Conservation (phyloP, 2,888 invertebrate species). For the Nymphalis polychloros region DNA sequence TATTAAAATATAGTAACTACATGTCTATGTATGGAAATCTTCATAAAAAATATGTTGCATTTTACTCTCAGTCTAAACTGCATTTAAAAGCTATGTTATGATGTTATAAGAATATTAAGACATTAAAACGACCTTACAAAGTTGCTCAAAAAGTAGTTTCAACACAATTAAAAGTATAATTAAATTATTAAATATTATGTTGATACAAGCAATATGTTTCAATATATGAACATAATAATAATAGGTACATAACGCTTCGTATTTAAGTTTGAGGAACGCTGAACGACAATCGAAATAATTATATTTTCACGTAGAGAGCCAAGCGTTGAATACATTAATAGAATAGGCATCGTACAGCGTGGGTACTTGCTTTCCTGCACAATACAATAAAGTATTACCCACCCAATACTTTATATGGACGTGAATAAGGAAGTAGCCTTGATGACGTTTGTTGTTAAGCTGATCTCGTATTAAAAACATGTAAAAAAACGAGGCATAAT, state of each 20-base stretch:
- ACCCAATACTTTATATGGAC: slow-evolving; percentile 20
- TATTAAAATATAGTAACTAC: too few relatives aligned
- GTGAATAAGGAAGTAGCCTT: slow-evolving; percentile 23
- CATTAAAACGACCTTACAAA: too few relatives aligned
- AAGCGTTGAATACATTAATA: slow-evolving; percentile 19
- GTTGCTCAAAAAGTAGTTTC: too few relatives aligned
- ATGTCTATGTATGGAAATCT: too few relatives aligned
- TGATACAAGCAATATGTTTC: background rate
- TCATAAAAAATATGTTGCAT: too few relatives aligned
- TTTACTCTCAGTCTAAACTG: too few relatives aligned
- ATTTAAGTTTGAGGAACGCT: slow-evolving; percentile 9
- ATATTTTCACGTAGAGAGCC: slow-evolving; percentile 13
- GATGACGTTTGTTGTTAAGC: background rate
- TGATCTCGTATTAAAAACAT: too few relatives aligned
- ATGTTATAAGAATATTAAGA: too few relatives aligned
- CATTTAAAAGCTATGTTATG: too few relatives aligned
- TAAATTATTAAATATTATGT: too few relatives aligned
- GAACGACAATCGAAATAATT: slow-evolving; percentile 22
- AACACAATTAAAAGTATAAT: too few relatives aligned
- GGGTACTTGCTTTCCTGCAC: slow-evolving; percentile 17
- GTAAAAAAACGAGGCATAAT: too few relatives aligned
- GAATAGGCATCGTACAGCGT: slow-evolving; percentile 14
- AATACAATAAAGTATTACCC: slow-evolving; percentile 18
- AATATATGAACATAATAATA: background rate
- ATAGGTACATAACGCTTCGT: background rate